Evolutionary conservation across 2,797 vertebrate species (phyloP).

Genomic region (Phyllotis vaccarum): DNA sequence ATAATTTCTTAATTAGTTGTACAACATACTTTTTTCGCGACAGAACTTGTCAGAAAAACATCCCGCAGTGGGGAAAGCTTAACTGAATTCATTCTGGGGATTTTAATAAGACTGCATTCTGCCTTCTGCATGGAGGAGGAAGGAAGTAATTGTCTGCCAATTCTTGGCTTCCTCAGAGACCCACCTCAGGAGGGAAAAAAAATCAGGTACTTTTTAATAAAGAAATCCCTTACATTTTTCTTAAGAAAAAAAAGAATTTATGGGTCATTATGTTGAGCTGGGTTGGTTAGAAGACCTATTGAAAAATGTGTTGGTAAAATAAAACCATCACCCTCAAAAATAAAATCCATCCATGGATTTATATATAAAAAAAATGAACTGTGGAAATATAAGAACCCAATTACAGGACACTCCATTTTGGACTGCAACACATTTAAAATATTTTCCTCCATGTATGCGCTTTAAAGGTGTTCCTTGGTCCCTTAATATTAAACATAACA

Average conservation of each 20-base stretch:
- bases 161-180: conserved; percentile 81
- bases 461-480: conserved; percentile 50
- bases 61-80: conserved; percentile 78
- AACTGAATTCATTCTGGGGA: conserved; percentile 84
- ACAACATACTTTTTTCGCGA: conserved; percentile 85
- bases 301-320: conserved; percentile 58
- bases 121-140: conserved; percentile 71
- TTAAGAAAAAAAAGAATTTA: conserved; percentile 65
- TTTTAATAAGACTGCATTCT: conserved; percentile 84
- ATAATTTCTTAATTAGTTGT: conserved; percentile 88
- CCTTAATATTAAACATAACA: background rate
- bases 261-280: conserved; percentile 51
- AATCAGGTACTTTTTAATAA: conserved; percentile 76
- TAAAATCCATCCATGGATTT: background rate
- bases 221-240: conserved; percentile 69
- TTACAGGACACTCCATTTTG: conserved; percentile 5
- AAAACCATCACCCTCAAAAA: conserved; percentile 59
- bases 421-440: background rate
- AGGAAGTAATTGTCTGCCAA: conserved; percentile 74
- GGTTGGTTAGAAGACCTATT: conserved; percentile 50
- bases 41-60: conserved; percentile 85
- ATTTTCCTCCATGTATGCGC: background rate
- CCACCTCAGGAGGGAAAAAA: conserved; percentile 72
- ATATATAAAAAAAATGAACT: conserved; percentile 54
- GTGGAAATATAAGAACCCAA: conserved; percentile 60